A percentile compares a stretch with the other conserved stretches of the same genome.
Conservation (phyloP, 1,140 invertebrate genomes). For the Rhagoletis zephyria region DNA sequence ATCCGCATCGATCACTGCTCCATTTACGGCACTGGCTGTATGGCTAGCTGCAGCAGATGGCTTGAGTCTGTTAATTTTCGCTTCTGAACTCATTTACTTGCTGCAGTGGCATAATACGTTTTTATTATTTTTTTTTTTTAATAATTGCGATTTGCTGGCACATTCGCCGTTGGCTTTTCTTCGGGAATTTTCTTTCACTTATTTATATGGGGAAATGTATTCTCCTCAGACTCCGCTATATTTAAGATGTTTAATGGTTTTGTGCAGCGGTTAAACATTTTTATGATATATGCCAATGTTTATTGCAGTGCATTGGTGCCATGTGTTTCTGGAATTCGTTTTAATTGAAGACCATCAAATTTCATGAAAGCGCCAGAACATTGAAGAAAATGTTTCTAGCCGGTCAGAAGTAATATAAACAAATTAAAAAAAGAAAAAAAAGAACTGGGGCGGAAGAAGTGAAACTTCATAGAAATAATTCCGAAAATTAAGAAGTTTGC, state of each 20-base stretch:
- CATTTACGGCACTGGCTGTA: neutral
- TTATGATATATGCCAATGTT: conserved; percentile 17
- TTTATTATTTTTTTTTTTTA: conserved; percentile 33
- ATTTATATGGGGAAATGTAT: neutral
- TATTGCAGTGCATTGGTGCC: neutral
- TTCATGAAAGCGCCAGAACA: neutral
- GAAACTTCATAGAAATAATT: too few species aligned
- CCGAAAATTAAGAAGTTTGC: too few species aligned
- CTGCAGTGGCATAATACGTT: neutral
- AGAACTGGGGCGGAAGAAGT: too few species aligned
- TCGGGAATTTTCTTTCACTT: neutral
- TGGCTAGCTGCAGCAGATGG: neutral
- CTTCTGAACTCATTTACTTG: neutral
- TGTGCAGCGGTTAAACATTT: neutral
- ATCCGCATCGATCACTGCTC: neutral
- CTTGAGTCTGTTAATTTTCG: neutral
- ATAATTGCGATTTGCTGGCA: neutral
- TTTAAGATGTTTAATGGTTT: neutral
- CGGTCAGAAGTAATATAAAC: too few species aligned
- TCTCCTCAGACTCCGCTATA: neutral
- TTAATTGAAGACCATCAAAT: conserved; percentile 33
- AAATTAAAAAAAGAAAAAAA: too few species aligned
- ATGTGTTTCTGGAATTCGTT: conserved; percentile 31
- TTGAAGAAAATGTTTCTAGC: neutral
- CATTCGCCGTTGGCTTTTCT: neutral